Evolutionary conservation across 1,140 invertebrate genomes (phyloP).

Genomic region (Hesperophylax magnus): DNA sequence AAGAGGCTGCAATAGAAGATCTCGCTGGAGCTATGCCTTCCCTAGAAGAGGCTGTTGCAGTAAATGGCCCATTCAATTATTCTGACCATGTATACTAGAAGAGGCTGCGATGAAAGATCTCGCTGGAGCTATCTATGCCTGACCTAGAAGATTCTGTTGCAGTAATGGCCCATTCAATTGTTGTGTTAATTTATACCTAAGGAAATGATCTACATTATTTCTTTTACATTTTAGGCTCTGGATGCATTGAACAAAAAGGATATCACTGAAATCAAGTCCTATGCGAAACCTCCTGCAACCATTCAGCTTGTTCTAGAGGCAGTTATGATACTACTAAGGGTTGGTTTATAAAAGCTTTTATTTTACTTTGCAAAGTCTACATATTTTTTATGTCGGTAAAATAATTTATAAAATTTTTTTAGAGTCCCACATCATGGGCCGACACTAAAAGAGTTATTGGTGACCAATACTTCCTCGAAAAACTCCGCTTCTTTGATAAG

Average conservation of each 20-base stretch:
- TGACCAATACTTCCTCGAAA: conserved; percentile 81
- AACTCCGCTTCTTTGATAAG: conserved; percentile 88
- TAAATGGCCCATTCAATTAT: conserved; percentile 57
- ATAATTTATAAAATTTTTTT: conserved; percentile 44
- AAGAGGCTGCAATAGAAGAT: conserved; percentile 84
- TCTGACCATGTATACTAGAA: conserved; percentile 70
- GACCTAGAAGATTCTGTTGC: conserved; percentile 86
- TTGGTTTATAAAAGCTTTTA: conserved; percentile 45
- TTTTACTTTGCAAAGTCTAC: too few species aligned
- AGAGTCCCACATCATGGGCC: conserved; percentile 85
- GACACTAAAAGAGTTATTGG: conserved; percentile 89
- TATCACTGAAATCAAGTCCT: conserved; percentile 90
- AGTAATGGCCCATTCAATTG: conserved; percentile 62
- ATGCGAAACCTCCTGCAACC: conserved; percentile 84
- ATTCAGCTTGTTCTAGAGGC: conserved; percentile 93
- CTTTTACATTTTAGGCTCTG: conserved; percentile 72
- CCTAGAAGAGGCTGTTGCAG: conserved; percentile 84
- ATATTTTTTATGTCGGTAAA: not conserved
- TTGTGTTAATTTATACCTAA: conserved; percentile 51
- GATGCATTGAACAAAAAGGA: conserved; percentile 91
- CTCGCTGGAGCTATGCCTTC: conserved; percentile 88
- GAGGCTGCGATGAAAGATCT: conserved; percentile 85
- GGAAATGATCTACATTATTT: too few species aligned
- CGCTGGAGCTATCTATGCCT: conserved; percentile 81
- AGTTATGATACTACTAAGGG: conserved; percentile 85